Evolutionary conservation across 2,113 vertebrate genomes (phyloP).

Genomic region (Phalacrocorax pelagicus): DNA sequence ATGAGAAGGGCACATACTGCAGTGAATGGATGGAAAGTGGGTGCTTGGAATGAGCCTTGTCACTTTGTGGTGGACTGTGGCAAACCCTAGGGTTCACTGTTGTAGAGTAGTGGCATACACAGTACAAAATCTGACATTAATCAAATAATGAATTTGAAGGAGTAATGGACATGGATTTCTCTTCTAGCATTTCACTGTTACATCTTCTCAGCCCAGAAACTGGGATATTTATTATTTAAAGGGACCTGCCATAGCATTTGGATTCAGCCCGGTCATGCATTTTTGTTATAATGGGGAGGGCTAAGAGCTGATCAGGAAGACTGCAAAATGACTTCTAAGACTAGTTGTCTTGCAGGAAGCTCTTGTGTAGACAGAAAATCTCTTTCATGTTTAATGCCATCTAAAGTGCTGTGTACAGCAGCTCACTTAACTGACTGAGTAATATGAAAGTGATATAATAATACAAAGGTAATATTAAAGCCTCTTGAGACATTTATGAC

Average conservation of each 20-base stretch:
- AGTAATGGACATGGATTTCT: neutral
- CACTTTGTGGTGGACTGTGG: neutral
- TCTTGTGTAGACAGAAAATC: neutral
- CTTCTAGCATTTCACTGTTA: neutral
- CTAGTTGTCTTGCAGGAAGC: neutral
- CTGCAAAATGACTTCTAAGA: neutral
- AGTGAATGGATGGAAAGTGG: neutral
- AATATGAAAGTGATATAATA: neutral
- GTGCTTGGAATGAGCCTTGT: neutral
- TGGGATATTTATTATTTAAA: neutral
- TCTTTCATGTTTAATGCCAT: neutral
- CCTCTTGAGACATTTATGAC: neutral
- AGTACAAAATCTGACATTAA: neutral
- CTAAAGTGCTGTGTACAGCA: neutral
- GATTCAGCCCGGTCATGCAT: neutral
- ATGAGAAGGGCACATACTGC: neutral
- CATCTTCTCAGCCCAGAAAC: neutral
- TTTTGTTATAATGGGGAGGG: neutral
- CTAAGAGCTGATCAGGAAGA: neutral
- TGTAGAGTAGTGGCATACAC: neutral
- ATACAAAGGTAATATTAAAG: neutral
- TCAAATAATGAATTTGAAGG: neutral
- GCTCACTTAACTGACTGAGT: neutral
- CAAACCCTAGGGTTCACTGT: neutral
- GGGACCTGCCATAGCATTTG: neutral